Evolutionary conservation across 2,797 vertebrate species (phyloP).

Genomic region (Parotocinclus haroldoi): DNA sequence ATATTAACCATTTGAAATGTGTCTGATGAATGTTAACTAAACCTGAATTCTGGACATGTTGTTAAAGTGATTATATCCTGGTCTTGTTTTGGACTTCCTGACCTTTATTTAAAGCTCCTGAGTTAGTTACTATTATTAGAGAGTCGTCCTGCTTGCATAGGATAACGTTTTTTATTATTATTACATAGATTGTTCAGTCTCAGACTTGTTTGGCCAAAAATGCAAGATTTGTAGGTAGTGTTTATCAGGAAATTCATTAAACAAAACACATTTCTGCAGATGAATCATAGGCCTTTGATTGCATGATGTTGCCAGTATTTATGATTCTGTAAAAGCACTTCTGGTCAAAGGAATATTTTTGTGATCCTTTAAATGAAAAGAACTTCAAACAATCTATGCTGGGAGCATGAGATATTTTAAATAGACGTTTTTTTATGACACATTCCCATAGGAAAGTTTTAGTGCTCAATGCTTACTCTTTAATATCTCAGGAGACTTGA

Average conservation of each 20-base stretch:
- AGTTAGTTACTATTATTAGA: background rate
- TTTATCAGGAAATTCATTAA: background rate
- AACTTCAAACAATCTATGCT: no score
- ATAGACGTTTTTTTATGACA: no score
- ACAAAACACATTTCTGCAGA: background rate
- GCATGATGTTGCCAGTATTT: no score
- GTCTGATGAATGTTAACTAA: background rate
- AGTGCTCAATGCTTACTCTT: no score
- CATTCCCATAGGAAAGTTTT: no score
- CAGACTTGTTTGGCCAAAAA: no score
- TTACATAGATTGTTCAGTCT: background rate
- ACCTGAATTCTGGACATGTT: background rate
- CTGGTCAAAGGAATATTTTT: no score
- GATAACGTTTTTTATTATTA: background rate
- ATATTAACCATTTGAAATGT: background rate
- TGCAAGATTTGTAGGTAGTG: no score
- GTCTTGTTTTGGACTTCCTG: constrained; percentile 11
- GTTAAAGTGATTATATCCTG: constrained; percentile 8
- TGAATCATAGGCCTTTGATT: background rate
- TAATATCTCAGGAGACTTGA: no score
- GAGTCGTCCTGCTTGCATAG: background rate
- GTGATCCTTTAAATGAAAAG: no score
- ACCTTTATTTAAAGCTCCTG: background rate
- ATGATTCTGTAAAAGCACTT: no score
- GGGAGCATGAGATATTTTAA: no score